Base-by-base conservation (phyloP, 2,113 vertebrate genomes). In the Colaptes auratus region DNA sequence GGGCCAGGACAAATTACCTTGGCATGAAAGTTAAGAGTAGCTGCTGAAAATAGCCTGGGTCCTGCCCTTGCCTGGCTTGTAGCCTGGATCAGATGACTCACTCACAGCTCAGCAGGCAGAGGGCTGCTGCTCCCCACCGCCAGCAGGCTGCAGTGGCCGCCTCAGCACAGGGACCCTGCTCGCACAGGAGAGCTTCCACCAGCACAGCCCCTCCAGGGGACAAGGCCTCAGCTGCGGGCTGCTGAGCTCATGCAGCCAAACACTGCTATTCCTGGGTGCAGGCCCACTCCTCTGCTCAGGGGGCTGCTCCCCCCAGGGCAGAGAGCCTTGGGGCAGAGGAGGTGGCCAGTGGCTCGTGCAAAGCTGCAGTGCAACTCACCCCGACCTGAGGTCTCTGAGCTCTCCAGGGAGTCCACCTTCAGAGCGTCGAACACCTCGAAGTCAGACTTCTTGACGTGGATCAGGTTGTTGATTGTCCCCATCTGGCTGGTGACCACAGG, bases 401-500 rank as follows among this genome's bases (percentile, higher is more conserved):
- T 98, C 96, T 99, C 99, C 96, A 99, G 97, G 30, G 99, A 99
- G 96, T 99, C 99, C 44, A 99, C 98, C 88, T 99, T 99, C 96
- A 99, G 96, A 9, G 99, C 99, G 75, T 99, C 99, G 50, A 99
- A 99, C 93, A 99, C 99, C 97, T 99, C 99, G 12, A 99, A 99
- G 96, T 99, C 99, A 4, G 99, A 99, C 94, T 99, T 99, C 97
- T 99, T 99, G 97, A 99, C 99, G 0, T 99, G 98, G 93, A 99
- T 99, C 93, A 99, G 96, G 95, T 99, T 99, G 97, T 99, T 99
- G 93, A 99, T 99, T 4, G 99, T 99, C 77, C 99, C 99, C 79
- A 99, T 98, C 96, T 99, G 99, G 96, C 99, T 99, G 95, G 99
- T 99, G 69, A 99, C 98, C 88, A 99, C 98, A 2, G 99, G 98